Conservation (phyloP, 2,888 invertebrate species). For the Papilio protenor region DNA sequence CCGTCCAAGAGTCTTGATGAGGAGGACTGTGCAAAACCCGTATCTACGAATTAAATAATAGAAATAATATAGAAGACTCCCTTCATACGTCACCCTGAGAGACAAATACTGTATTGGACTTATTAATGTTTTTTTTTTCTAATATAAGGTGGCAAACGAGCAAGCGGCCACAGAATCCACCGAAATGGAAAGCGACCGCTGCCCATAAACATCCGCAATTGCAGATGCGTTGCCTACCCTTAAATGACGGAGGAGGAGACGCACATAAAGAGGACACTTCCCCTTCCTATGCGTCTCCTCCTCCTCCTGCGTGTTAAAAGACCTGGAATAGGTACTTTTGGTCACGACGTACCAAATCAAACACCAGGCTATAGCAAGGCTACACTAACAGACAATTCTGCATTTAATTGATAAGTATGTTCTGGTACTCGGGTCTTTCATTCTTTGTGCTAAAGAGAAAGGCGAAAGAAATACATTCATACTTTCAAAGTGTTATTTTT, state of each 20-base stretch:
- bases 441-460: neutral
- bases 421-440: neutral
- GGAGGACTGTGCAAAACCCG: constrained; percentile 70
- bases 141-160: no score
- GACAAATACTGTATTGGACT: neutral
- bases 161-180: no score
- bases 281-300: no score
- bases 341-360: neutral
- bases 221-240: no score
- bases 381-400: neutral
- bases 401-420: neutral
- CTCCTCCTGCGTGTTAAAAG: no score
- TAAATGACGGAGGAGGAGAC: no score
- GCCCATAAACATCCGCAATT: no score
- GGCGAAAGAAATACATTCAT: constrained; percentile 12
- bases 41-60: constrained; percentile 52
- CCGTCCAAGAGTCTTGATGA: constrained; percentile 65
- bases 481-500: constrained; percentile 52
- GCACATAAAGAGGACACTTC: no score
- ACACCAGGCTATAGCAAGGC: neutral
- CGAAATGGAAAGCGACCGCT: no score
- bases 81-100: neutral
- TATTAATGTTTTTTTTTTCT: no score
- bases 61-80: neutral
- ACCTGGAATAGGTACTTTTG: no score